Conservation (phyloP, 2,113 vertebrate species). For the Bufo bufo region DNA sequence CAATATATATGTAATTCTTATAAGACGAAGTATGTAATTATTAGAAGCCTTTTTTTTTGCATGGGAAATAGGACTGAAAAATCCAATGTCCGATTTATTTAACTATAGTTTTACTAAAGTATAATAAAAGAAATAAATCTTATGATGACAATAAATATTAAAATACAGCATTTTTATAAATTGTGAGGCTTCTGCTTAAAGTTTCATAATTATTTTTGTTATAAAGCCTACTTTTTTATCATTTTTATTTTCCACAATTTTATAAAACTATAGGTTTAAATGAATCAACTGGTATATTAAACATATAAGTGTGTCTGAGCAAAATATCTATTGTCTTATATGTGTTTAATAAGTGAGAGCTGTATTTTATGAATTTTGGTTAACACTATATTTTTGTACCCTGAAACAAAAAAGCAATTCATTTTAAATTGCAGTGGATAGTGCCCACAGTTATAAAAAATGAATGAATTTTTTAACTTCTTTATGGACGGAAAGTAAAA, state of each 20-base stretch:
- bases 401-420: background rate
- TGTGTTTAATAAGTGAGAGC: background rate
- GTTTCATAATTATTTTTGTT: background rate
- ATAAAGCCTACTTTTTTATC: background rate
- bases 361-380: background rate
- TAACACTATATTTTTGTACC: background rate
- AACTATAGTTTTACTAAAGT: background rate
- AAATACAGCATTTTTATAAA: background rate
- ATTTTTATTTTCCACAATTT: background rate
- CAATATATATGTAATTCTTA: background rate
- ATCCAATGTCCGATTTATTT: background rate
- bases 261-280: background rate
- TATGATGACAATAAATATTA: background rate
- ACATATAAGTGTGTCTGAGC: background rate
- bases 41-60: too few relatives aligned
- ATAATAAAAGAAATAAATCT: background rate
- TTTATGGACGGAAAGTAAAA: background rate
- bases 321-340: background rate
- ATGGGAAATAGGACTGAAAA: background rate
- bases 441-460: background rate
- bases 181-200: background rate
- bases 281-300: background rate
- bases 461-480: background rate
- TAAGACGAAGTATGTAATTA: background rate
- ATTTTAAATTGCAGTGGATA: background rate